Evolutionary conservation across 2,888 invertebrate genomes (phyloP).

Genomic region (Tipula helvola): DNA sequence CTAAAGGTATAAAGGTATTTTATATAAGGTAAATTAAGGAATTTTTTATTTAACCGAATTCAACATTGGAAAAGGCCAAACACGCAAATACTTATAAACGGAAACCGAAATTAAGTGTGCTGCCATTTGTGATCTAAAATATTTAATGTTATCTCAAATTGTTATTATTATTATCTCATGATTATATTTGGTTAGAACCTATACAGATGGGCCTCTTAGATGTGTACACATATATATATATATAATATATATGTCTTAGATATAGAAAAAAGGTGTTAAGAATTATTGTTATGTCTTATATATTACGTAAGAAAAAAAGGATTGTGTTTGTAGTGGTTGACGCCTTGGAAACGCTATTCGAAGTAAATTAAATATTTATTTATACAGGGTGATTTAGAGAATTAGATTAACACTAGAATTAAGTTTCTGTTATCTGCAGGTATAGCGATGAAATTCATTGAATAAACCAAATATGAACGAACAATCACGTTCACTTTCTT

Average conservation of each 20-base stretch:
- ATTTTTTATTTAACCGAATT: not conserved
- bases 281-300: not conserved
- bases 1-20: not conserved
- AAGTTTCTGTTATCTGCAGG: not conserved
- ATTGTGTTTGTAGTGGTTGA: not conserved
- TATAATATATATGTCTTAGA: not conserved
- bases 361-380: not conserved
- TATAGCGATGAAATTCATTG: too few species aligned
- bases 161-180: not conserved
- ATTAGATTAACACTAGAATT: not conserved
- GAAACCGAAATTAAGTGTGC: not conserved
- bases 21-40: not conserved
- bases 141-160: slow-evolving; percentile 4
- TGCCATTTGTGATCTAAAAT: not conserved
- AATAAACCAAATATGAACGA: too few species aligned
- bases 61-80: not conserved
- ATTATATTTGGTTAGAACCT: not conserved
- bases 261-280: not conserved
- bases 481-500: not conserved
- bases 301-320: not conserved
- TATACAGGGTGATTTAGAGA: not conserved
- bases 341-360: not conserved
- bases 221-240: not conserved
- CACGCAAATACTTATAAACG: not conserved
- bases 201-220: not conserved